Evolutionary conservation across 2,888 invertebrate species (phyloP).

Genomic region (Bombyx huttoni): DNA sequence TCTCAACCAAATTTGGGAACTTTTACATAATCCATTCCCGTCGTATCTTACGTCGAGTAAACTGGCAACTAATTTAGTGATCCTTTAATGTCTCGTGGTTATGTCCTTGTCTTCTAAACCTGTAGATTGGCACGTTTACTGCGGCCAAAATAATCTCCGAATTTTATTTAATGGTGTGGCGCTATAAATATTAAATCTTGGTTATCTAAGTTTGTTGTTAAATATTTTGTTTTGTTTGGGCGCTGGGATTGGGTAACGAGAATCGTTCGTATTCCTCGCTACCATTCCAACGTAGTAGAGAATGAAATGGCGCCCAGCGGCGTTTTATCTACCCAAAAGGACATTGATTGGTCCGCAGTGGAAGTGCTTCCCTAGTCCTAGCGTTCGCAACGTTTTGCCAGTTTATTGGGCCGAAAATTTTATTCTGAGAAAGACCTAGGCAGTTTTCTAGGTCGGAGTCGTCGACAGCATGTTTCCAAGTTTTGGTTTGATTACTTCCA

Average conservation of each 20-base stretch:
- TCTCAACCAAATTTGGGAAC: constrained; percentile 64
- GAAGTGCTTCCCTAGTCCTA: too few species aligned
- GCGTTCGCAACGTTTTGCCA: background rate
- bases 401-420: constrained; percentile 3
- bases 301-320: too few species aligned
- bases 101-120: background rate
- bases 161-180: too few species aligned
- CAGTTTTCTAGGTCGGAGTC: constrained; percentile 63
- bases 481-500: constrained; percentile 63
- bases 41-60: constrained; percentile 4
- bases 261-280: too few species aligned
- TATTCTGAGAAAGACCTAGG: constrained; percentile 71
- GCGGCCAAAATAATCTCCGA: too few species aligned
- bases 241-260: too few species aligned
- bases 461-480: constrained; percentile 68
- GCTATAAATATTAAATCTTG: too few species aligned
- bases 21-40: constrained; percentile 7
- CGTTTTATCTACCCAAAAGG: too few species aligned
- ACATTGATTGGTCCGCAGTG: too few species aligned
- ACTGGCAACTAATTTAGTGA: constrained; percentile 1
- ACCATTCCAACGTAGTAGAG: too few species aligned
- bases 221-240: too few species aligned
- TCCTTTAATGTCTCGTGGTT: background rate
- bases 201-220: too few species aligned
- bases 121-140: background rate